Evolutionary conservation across 53 echinoderm and acorn worm species (phyloP).

Genomic region (Patiria pectinifera): DNA sequence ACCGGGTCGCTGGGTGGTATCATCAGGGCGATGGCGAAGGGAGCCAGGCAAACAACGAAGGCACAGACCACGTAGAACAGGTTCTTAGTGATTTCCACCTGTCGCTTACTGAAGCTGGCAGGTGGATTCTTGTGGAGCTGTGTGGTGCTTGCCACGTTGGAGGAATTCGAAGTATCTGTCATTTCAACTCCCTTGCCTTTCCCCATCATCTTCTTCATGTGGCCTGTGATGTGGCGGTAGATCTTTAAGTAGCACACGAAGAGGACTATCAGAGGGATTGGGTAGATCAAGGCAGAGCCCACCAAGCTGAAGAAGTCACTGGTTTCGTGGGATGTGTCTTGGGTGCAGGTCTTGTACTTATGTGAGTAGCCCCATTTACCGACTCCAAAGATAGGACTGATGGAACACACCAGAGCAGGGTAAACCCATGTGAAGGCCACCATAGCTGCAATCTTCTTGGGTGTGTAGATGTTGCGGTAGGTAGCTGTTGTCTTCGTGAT

Average conservation of each 20-base stretch:
- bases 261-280: conserved; percentile 61
- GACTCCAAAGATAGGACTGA: conserved; percentile 44
- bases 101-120: conserved; percentile 33
- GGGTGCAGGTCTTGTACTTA: conserved; percentile 75
- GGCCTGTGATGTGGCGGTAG: conserved; percentile 67
- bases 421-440: conserved; percentile 66
- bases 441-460: conserved; percentile 65
- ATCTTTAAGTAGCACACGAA: conserved; percentile 68
- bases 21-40: conserved; percentile 59
- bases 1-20: conserved; percentile 69
- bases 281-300: conserved; percentile 58
- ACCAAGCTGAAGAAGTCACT: conserved; percentile 62
- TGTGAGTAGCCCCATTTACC: conserved; percentile 71
- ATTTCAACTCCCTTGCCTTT: conserved; percentile 36
- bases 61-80: conserved; percentile 74
- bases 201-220: conserved; percentile 41
- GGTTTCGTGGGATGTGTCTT: conserved; percentile 65
- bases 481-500: conserved; percentile 64
- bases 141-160: background rate
- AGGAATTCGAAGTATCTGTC: conserved; percentile 3
- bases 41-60: conserved; percentile 67
- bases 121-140: conserved; percentile 39
- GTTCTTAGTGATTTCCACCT: conserved; percentile 76
- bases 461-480: conserved; percentile 68
- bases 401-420: conserved; percentile 31